These are phyloP conservation scores for Thereuonema tuberculata DNA, from an alignment of 1,140 invertebrate species.

Conservation along the genomic window DNA sequence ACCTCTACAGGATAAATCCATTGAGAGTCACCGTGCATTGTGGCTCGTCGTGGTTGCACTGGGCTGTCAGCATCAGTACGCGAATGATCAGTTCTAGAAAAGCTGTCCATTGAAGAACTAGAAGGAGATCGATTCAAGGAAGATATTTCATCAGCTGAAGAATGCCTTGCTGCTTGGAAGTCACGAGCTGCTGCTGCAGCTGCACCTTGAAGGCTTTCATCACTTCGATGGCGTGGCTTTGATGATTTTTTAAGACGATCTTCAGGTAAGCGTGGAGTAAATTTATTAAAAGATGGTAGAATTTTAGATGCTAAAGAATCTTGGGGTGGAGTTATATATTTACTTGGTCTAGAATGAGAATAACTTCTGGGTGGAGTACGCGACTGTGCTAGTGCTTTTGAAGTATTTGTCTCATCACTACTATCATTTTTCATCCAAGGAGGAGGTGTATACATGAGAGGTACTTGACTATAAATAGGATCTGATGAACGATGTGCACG, in stretches of 20 bases:
- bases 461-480: not conserved
- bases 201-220: constrained; percentile 44
- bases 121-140: constrained; percentile 61
- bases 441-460: not conserved
- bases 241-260: not conserved
- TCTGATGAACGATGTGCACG: no score
- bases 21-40: constrained; percentile 29
- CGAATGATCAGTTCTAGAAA: constrained; percentile 40
- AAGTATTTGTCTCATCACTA: not conserved
- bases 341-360: constrained; percentile 8
- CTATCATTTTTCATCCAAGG: constrained; percentile 1
- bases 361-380: constrained; percentile 7
- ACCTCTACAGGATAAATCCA: constrained; percentile 44
- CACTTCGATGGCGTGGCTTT: constrained; percentile 40
- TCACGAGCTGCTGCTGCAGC: constrained; percentile 15
- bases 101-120: constrained; percentile 65
- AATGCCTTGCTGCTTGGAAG: constrained; percentile 36
- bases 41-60: constrained; percentile 30
- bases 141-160: constrained; percentile 62
- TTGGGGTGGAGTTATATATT: constrained; percentile 8
- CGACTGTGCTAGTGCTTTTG: constrained; percentile 5
- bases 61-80: constrained; percentile 45
- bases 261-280: constrained; percentile 24
- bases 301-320: constrained; percentile 20
- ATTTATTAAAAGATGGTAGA: constrained; percentile 21